phyloP scores from a whole-genome alignment of 2,888 invertebrate genomes.

The Heliconius charithonia region DNA sequence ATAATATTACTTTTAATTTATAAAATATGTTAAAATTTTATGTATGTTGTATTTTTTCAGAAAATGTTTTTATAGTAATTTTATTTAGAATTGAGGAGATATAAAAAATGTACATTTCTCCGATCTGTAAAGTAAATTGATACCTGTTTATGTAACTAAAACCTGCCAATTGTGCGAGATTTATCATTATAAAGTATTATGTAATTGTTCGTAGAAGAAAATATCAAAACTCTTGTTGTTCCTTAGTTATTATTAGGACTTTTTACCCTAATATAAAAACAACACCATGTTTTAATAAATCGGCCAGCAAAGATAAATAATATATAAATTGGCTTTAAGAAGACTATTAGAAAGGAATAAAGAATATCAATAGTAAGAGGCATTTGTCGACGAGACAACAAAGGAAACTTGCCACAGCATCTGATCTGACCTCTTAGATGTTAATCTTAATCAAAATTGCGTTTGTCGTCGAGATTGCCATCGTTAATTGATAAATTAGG shows the following conservation, averaged over 20 bases:
- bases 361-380: slow-evolving; percentile 33
- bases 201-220: not conserved
- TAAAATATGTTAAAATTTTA: not conserved
- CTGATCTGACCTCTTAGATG: slow-evolving; percentile 42
- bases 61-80: no score
- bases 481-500: slow-evolving; percentile 40
- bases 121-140: not conserved
- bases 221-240: not conserved
- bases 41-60: no score
- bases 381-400: slow-evolving; percentile 53
- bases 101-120: not conserved
- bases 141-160: not conserved
- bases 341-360: slow-evolving; percentile 23
- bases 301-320: not conserved
- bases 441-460: slow-evolving; percentile 41
- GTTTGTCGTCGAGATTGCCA: slow-evolving; percentile 43
- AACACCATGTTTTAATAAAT: not conserved
- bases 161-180: not conserved
- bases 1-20: not conserved
- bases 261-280: no score
- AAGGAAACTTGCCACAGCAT: slow-evolving; percentile 40
- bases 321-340: not conserved
- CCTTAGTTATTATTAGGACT: not conserved
- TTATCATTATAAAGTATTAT: not conserved
- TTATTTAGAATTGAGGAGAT: not conserved